A percentile compares a stretch with the other conserved stretches of the same genome.
phyloP scores from a whole-genome alignment of 2,797 vertebrate species.

The Vespertilio murinus region DNA sequence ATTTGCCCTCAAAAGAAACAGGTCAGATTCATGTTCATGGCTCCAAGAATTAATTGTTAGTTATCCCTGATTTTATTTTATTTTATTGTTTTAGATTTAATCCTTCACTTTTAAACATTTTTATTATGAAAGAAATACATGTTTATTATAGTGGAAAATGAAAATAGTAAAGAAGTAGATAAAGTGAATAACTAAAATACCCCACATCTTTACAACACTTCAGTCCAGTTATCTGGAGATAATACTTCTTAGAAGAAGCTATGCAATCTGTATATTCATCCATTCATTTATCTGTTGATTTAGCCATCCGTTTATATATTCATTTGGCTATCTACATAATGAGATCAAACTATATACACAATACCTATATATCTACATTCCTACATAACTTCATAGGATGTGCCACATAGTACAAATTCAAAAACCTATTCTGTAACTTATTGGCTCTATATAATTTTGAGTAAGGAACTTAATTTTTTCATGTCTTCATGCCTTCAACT shows the following conservation, averaged over 20 bases:
- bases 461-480: not conserved
- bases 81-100: not conserved
- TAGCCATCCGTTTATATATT: not conserved
- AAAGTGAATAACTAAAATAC: conserved; percentile 10
- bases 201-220: not conserved
- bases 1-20: not conserved
- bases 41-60: not conserved
- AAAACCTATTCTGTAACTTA: not conserved
- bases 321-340: not conserved
- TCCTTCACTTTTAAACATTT: conserved; percentile 6
- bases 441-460: not conserved
- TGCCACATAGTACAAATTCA: not conserved
- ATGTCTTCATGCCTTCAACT: not conserved
- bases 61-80: not conserved
- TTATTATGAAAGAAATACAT: not conserved
- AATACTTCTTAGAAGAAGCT: not conserved
- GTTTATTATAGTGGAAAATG: conserved; percentile 15
- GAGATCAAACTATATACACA: not conserved
- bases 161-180: not conserved
- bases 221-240: not conserved
- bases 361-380: not conserved
- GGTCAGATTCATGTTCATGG: not conserved
- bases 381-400: not conserved
- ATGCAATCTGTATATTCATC: not conserved
- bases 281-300: not conserved